Conservation (phyloP, 2,888 invertebrate genomes). For the Slavum lentiscoides region DNA sequence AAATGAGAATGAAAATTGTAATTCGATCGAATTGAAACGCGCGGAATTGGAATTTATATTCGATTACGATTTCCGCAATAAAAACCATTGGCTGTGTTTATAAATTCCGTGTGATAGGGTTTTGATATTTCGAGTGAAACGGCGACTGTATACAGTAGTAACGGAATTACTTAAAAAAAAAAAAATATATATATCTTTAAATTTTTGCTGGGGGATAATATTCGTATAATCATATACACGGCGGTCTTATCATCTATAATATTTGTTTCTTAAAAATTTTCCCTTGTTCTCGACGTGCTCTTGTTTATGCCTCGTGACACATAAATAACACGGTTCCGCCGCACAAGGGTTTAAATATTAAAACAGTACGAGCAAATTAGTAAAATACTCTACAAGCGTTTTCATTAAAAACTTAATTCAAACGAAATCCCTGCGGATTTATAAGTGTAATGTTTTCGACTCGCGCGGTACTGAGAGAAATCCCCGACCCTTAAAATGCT, state of each 20-base stretch:
- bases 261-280: background rate
- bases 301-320: background rate
- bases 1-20: background rate
- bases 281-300: background rate
- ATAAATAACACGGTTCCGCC: background rate
- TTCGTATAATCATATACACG: background rate
- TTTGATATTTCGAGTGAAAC: background rate
- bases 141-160: background rate
- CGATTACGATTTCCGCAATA: background rate
- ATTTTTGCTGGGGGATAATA: background rate
- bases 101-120: background rate
- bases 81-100: background rate
- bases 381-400: conserved; percentile 21
- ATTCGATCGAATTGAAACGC: background rate
- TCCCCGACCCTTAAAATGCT: background rate
- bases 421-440: conserved; percentile 18
- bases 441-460: conserved; percentile 6
- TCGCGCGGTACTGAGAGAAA: background rate
- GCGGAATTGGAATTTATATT: background rate
- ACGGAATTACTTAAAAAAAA: background rate
- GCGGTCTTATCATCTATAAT: background rate
- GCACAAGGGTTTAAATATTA: conserved; percentile 11
- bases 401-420: conserved; percentile 14
- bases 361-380: conserved; percentile 8
- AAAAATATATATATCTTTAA: background rate